Conservation (phyloP, 2,113 vertebrate genomes). For the Crypturellus undulatus region DNA sequence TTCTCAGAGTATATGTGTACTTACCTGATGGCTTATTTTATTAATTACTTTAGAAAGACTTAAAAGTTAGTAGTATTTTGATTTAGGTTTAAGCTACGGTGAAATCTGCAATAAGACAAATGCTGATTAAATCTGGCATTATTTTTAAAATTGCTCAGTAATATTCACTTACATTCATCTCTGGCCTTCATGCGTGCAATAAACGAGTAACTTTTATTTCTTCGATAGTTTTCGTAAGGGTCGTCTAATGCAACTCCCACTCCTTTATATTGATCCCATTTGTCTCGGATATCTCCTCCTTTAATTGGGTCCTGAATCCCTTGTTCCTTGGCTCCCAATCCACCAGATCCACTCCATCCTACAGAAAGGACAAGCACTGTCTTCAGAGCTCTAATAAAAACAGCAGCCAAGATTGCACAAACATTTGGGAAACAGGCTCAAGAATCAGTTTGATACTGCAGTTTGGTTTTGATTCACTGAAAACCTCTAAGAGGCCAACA, state of each 20-base stretch:
- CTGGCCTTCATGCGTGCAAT: conserved; percentile 98
- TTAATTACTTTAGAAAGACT: neutral
- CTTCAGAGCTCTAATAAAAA: neutral
- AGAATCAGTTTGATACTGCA: fast-evolving
- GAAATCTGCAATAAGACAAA: neutral
- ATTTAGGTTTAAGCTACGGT: neutral
- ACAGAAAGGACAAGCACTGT: neutral
- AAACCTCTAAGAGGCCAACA: neutral
- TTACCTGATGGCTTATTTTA: neutral
- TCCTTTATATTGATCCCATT: conserved; percentile 99
- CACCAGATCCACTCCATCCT: conserved; percentile 98
- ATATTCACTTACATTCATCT: conserved; percentile 88
- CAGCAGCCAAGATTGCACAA: neutral
- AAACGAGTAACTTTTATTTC: conserved; percentile 98
- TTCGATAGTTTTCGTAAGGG: conserved; percentile 96
- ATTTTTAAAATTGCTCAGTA: neutral
- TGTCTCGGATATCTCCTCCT: conserved; percentile 94
- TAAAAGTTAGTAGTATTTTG: neutral
- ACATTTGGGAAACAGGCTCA: neutral
- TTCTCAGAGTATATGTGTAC: neutral
- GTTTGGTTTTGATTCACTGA: neutral
- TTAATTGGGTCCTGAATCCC: conserved; percentile 99
- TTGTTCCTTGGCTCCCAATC: conserved; percentile 95
- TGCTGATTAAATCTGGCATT: fast-evolving
- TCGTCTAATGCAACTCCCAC: conserved; percentile 95